Evolutionary conservation across 2,113 vertebrate species (phyloP), one percentile per base, ranked within the genome.

Genomic region (Cololabis saira): DNA sequence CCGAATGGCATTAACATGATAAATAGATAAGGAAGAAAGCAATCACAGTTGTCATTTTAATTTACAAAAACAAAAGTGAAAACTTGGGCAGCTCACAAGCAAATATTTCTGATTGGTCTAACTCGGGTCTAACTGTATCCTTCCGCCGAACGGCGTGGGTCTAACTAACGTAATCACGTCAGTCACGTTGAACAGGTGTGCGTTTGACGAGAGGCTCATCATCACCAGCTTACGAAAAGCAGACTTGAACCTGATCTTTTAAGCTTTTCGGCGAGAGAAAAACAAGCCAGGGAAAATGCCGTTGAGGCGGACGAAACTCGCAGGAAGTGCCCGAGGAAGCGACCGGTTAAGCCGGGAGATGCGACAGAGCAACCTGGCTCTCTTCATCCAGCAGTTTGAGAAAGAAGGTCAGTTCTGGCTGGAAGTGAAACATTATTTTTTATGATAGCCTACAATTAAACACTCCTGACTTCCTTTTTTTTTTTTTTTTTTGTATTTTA

Each of bases 351-450:
- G 53, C 37, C 76, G 60, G 5, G 86, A 93, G 48, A 70, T 91
- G 17, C 69, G 84, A 0, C 74, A 70, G 2, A 86, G 57, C 51
- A 87, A 69, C 16, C 81, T 91, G 16, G 13, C 79, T 0, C 89
- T 95, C 0, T 95, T 95, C 49, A 91, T 95, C n/a, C 89, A 92
- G 1, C 94, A 94, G 77, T 94, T 94, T 69, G 88, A 94, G 51
- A 92, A 95, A 59, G 93, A 95, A 83, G 94, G 95, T 94, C 33
- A 6, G 3, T 12, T 2, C 3, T 11, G 1, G 2, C 16, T 40
- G 9, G 19, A 50, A 24, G 3, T 13, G n/a, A n/a, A n/a, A n/a
- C n/a, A n/a, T n/a, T n/a, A n/a, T n/a, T n/a, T n/a, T n/a, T n/a
- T n/a, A n/a, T 12, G 12, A 49, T 21, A 2, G 13, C 17, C n/a